Conservation (phyloP, 2,888 invertebrate species). For the Hirtodrosophila cameraria region DNA sequence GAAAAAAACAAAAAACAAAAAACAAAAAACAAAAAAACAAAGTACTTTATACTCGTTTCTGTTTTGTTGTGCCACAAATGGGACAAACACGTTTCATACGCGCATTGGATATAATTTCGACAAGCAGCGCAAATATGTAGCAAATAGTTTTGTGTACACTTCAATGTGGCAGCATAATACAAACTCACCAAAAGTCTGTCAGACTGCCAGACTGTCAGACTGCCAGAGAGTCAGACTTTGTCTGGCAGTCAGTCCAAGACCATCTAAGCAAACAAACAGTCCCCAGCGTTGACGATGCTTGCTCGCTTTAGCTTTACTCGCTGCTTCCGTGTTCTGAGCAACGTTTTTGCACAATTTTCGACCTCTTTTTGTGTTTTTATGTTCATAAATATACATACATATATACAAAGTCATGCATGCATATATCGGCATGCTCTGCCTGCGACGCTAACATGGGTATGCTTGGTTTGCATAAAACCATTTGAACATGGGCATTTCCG, state of each 20-base stretch:
- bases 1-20: too few relatives aligned
- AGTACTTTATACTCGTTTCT: conserved; percentile 43
- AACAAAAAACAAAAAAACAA: too few relatives aligned
- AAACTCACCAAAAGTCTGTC: background rate
- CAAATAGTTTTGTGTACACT: conserved; percentile 52
- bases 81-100: conserved; percentile 52
- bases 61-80: conserved; percentile 69
- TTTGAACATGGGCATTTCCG: too few relatives aligned
- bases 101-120: conserved; percentile 54
- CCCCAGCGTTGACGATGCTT: conserved; percentile 30
- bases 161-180: background rate
- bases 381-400: conserved; percentile 29
- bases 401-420: background rate
- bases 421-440: conserved; percentile 2
- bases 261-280: conserved; percentile 60
- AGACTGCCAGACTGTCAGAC: conserved; percentile 5
- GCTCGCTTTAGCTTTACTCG: conserved; percentile 18
- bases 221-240: conserved; percentile 1
- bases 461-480: too few relatives aligned
- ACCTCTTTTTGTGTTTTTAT: background rate
- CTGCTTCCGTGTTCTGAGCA: conserved; percentile 57
- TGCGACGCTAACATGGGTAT: too few relatives aligned
- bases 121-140: conserved; percentile 52
- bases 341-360: conserved; percentile 6
- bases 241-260: conserved; percentile 14